Conservation (phyloP, 1,140 invertebrate genomes). For the Riptortus pedestris region DNA sequence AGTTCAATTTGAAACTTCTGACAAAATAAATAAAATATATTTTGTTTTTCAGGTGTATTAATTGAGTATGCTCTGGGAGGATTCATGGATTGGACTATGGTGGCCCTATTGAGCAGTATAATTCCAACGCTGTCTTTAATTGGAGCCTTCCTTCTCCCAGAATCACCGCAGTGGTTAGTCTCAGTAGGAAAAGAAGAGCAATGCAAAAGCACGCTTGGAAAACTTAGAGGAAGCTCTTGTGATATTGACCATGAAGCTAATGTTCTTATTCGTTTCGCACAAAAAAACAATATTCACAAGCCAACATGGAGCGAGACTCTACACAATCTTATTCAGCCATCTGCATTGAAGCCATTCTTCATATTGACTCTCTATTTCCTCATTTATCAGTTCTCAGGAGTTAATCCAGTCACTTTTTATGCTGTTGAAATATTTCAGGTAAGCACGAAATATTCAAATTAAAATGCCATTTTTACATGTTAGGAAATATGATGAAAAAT, state of each 20-base stretch:
- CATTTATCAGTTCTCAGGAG: slow-evolving; percentile 62
- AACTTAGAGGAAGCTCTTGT: slow-evolving; percentile 47
- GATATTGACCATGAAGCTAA: slow-evolving; percentile 52
- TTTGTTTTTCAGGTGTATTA: slow-evolving; percentile 32
- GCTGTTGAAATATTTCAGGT: slow-evolving; percentile 62
- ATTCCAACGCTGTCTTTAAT: slow-evolving; percentile 48
- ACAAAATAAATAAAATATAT: no score
- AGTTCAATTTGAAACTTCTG: no score
- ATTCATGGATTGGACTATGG: slow-evolving; percentile 45
- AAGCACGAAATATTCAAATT: slow-evolving; percentile 9
- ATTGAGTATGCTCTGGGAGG: slow-evolving; percentile 53
- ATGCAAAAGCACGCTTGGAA: slow-evolving; percentile 46
- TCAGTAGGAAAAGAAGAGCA: slow-evolving; percentile 49
- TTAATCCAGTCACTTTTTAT: slow-evolving; percentile 69
- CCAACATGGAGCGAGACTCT: slow-evolving; percentile 40
- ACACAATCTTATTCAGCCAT: slow-evolving; percentile 46
- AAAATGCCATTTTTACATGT: background rate
- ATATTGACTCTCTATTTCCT: slow-evolving; percentile 55
- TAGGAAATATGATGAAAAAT: no score
- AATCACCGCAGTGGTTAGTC: slow-evolving; percentile 59
- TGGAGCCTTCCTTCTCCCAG: slow-evolving; percentile 52
- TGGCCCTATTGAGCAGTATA: slow-evolving; percentile 47
- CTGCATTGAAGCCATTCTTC: slow-evolving; percentile 51
- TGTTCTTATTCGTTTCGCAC: slow-evolving; percentile 48
- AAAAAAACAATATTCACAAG: slow-evolving; percentile 46